Conservation (phyloP, 2,888 invertebrate species). For the Chymomyza fuscimana region DNA sequence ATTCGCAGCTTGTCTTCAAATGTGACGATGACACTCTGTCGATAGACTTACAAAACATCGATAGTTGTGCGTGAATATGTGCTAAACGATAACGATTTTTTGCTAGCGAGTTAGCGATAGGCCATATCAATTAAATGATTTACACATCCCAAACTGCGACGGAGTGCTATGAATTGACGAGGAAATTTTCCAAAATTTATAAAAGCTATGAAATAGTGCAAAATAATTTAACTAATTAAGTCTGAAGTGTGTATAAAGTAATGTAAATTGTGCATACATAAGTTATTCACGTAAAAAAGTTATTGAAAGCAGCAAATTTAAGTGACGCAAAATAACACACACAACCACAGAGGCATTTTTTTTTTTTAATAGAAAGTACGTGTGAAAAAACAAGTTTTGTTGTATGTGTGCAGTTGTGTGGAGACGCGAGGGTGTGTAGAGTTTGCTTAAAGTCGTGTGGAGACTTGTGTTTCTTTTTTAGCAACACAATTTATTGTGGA, state of each 20-base stretch:
- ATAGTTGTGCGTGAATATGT: neutral
- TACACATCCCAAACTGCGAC: neutral
- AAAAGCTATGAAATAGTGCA: constrained; percentile 58
- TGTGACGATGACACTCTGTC: neutral
- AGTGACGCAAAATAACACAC: constrained; percentile 49
- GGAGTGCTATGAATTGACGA: neutral
- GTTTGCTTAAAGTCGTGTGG: constrained; percentile 26
- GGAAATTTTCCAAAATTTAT: constrained; percentile 10
- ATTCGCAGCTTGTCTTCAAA: neutral
- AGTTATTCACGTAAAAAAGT: constrained; percentile 24
- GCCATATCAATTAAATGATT: neutral
- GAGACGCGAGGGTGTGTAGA: constrained; percentile 48
- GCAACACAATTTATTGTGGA: constrained; percentile 67
- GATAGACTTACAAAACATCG: neutral
- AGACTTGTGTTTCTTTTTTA: constrained; percentile 57
- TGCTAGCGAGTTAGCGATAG: neutral
- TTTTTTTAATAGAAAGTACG: constrained; percentile 10
- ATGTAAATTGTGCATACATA: constrained; percentile 36
- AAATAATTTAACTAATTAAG: constrained; percentile 59
- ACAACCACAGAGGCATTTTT: neutral
- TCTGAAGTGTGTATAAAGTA: constrained; percentile 47
- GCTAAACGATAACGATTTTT: neutral
- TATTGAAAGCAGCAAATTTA: constrained; percentile 28
- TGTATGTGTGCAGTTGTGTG: constrained; percentile 61
- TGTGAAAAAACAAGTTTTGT: constrained; percentile 49